A percentile compares a stretch with the other conserved stretches of the same genome.
phyloP scores from a whole-genome alignment of 2,888 invertebrate genomes.

The Drosophila prolongata region DNA sequence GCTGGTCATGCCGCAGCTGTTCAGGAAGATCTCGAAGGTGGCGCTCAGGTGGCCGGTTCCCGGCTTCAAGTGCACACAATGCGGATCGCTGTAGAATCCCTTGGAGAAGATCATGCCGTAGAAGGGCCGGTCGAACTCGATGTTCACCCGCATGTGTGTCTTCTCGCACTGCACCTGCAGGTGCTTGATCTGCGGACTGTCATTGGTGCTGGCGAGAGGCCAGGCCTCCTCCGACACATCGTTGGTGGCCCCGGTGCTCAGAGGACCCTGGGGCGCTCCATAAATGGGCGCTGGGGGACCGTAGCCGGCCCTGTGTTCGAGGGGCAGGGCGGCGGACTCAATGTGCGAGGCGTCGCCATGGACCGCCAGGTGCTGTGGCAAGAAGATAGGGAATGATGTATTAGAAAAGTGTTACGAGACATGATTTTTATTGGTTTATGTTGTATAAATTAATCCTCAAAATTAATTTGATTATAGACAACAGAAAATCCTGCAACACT shows the following conservation, averaged over 20 bases:
- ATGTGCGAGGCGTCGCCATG: conserved; percentile 91
- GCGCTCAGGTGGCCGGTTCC: conserved; percentile 96
- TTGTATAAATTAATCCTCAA: too few species aligned
- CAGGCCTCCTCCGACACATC: conserved; percentile 91
- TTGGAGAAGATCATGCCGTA: conserved; percentile 98
- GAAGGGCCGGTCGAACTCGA: conserved; percentile 97
- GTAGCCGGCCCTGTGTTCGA: conserved; percentile 91
- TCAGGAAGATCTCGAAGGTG: conserved; percentile 96
- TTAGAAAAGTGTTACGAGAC: background rate
- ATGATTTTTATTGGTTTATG: too few species aligned
- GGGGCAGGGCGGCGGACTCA: conserved; percentile 92
- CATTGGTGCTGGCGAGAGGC: conserved; percentile 92
- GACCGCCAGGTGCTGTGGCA: conserved; percentile 87
- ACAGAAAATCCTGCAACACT: background rate
- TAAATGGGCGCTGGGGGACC: conserved; percentile 88
- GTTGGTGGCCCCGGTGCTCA: conserved; percentile 84
- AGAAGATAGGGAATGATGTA: background rate
- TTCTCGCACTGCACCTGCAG: conserved; percentile 97
- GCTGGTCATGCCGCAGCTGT: conserved; percentile 96
- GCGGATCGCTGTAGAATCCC: conserved; percentile 95
- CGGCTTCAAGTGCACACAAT: conserved; percentile 96
- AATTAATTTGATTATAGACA: too few species aligned
- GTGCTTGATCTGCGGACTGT: conserved; percentile 96
- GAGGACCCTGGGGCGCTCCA: conserved; percentile 83
- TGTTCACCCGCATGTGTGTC: conserved; percentile 97